Conservation (phyloP, 2,797 vertebrate genomes). For the Sciurus vulgaris region DNA sequence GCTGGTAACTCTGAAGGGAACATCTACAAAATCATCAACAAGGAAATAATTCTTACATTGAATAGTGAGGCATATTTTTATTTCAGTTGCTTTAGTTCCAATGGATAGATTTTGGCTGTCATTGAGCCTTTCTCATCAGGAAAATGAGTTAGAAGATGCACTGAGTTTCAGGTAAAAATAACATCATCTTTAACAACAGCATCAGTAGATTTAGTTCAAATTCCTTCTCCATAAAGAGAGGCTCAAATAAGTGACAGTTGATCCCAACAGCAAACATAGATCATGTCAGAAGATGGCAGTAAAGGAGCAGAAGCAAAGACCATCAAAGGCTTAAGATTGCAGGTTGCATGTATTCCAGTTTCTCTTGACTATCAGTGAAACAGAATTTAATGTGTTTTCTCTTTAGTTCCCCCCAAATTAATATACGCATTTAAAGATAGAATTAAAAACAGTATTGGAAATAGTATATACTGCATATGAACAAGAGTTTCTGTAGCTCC, state of each 20-base stretch:
- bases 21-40: neutral
- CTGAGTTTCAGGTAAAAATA: neutral
- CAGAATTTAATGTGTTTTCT: neutral
- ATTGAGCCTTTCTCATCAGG: neutral
- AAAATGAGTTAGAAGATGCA: neutral
- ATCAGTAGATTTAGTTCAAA: neutral
- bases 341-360: neutral
- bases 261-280: neutral
- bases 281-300: constrained; percentile 67
- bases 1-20: neutral
- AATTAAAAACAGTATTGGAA: neutral
- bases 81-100: neutral
- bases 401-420: neutral
- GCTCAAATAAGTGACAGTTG: neutral
- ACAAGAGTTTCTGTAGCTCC: neutral
- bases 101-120: neutral
- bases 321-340: fast-evolving
- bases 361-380: neutral
- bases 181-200: neutral
- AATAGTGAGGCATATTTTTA: neutral
- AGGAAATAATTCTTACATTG: neutral
- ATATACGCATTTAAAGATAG: neutral
- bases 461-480: neutral
- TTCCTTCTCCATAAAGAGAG: neutral
- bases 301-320: constrained; percentile 47